Evolutionary conservation across 2,113 vertebrate species (phyloP).

Genomic region (Agelaius phoeniceus): DNA sequence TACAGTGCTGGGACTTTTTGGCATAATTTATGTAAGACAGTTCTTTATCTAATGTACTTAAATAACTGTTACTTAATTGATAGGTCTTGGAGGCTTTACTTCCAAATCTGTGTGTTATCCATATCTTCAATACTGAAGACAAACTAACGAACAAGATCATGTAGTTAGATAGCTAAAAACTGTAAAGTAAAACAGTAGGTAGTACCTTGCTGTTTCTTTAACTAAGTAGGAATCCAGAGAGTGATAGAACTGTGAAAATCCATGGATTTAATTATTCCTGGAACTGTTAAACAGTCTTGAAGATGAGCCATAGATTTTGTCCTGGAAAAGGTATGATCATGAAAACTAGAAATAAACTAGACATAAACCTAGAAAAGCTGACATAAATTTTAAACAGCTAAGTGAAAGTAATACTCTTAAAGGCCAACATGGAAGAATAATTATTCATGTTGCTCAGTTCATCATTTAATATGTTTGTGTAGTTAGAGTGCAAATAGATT

Average conservation of each 20-base stretch:
- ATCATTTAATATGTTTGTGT: background rate
- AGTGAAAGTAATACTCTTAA: background rate
- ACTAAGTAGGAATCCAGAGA: background rate
- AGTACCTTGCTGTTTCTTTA: background rate
- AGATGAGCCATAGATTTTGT: background rate
- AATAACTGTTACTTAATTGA: background rate
- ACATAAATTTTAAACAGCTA: background rate
- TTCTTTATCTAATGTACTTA: background rate
- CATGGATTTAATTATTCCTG: background rate
- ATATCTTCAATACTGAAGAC: background rate
- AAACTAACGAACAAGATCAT: background rate
- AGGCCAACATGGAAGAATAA: background rate
- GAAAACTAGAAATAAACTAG: background rate
- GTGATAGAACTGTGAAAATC: background rate
- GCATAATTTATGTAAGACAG: background rate
- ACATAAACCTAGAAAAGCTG: background rate
- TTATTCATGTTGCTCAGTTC: background rate
- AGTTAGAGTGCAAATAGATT: background rate
- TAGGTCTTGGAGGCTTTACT: background rate
- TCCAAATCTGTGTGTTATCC: background rate
- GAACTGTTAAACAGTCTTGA: background rate
- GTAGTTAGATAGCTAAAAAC: background rate
- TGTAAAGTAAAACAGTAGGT: background rate
- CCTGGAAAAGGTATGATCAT: background rate
- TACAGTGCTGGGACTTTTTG: background rate